Evolutionary conservation across 2,888 invertebrate genomes (phyloP).

Genomic region (Cryptops parisi): DNA sequence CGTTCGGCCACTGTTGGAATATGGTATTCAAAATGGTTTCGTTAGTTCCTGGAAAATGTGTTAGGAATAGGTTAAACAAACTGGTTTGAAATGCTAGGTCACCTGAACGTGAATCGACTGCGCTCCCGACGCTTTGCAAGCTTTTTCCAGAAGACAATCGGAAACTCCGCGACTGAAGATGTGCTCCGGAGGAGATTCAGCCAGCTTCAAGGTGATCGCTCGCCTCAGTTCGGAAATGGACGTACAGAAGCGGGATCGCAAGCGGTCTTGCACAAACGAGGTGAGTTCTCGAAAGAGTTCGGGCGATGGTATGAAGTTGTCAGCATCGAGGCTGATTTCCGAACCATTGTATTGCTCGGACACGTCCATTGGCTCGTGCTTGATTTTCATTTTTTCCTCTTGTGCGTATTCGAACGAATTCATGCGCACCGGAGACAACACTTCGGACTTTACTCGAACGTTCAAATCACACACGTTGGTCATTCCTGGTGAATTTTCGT

Average conservation of each 20-base stretch:
- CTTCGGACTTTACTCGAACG: background rate
- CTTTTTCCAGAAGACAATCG: constrained; percentile 10
- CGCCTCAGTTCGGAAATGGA: constrained; percentile 10
- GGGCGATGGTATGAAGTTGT: too few relatives aligned
- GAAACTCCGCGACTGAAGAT: constrained; percentile 14
- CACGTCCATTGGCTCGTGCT: background rate
- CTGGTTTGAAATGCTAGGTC: background rate
- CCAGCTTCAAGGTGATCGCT: constrained; percentile 10
- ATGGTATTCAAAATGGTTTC: background rate
- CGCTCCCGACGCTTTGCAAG: constrained; percentile 1
- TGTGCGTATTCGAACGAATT: background rate
- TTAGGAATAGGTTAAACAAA: too few relatives aligned
- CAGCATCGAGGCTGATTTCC: background rate
- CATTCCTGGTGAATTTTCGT: background rate
- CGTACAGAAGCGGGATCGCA: background rate
- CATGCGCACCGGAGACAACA: background rate
- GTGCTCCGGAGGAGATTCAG: constrained; percentile 13
- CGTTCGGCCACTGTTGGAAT: constrained; percentile 5
- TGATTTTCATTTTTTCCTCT: background rate
- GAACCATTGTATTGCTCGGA: background rate
- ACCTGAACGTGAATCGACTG: background rate
- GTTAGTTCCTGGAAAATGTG: too few relatives aligned
- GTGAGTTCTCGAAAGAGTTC: background rate
- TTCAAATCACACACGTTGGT: too few relatives aligned
- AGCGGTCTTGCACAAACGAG: background rate